Evolutionary conservation across 2,888 invertebrate species (phyloP).

Genomic region (Brachyptera putata): DNA sequence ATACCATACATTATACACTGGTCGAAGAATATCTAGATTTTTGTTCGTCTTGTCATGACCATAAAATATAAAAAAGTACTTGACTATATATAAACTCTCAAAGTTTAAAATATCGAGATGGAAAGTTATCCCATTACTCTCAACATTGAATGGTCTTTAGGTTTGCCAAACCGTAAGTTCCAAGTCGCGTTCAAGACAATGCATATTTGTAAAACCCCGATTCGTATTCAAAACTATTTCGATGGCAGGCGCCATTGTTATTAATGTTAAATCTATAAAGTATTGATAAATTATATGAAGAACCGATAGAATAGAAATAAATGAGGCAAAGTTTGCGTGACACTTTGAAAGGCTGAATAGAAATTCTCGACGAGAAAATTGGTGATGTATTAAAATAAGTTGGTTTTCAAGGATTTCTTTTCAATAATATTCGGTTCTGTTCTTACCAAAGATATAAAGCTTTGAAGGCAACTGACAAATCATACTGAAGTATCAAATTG

Average conservation of each 20-base stretch:
- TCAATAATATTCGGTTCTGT: no score
- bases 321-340: background rate
- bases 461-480: no score
- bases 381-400: background rate
- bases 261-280: conserved; percentile 6
- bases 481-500: no score
- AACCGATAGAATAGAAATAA: conserved; percentile 1
- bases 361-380: background rate
- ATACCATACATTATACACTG: no score
- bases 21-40: no score
- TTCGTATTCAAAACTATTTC: conserved; percentile 2
- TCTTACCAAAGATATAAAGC: no score
- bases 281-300: conserved; percentile 3
- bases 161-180: background rate
- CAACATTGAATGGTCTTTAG: no score
- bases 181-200: background rate
- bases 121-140: conserved; percentile 11
- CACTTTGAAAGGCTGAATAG: conserved; percentile 1
- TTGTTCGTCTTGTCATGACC: no score
- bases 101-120: background rate
- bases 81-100: no score
- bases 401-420: no score
- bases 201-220: background rate
- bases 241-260: conserved; percentile 14
- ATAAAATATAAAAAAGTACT: no score